phyloP scores from a whole-genome alignment of 2,888 invertebrate species.

The Troides helena region DNA sequence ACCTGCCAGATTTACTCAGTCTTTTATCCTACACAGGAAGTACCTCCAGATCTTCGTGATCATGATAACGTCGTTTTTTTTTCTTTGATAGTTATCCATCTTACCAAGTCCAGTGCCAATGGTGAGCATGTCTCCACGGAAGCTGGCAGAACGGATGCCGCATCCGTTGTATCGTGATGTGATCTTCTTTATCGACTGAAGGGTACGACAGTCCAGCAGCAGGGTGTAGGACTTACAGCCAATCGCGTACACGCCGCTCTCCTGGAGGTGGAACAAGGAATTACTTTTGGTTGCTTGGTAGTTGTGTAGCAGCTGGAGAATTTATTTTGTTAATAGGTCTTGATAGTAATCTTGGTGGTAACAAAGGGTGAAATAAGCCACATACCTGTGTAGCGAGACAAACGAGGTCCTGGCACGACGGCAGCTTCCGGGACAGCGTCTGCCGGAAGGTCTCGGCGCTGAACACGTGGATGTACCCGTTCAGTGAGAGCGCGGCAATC shows the following conservation, averaged over 20 bases:
- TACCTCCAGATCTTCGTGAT: not conserved
- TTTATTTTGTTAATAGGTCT: too few species aligned
- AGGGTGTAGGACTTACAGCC: slow-evolving; percentile 96
- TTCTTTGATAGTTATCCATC: not conserved
- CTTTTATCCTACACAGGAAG: too few species aligned
- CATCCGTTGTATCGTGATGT: slow-evolving; percentile 93
- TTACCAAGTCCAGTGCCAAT: slow-evolving; percentile 94
- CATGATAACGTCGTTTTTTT: not conserved
- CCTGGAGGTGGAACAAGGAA: slow-evolving; percentile 67
- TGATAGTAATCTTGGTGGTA: too few species aligned
- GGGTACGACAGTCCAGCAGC: slow-evolving; percentile 91
- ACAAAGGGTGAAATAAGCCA: not conserved
- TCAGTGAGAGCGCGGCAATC: slow-evolving; percentile 93
- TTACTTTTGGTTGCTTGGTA: too few species aligned
- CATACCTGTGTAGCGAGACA: slow-evolving; percentile 87
- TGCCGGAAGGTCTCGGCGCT: slow-evolving; percentile 93
- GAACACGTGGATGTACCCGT: slow-evolving; percentile 97
- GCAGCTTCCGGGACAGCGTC: slow-evolving; percentile 91
- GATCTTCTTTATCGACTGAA: slow-evolving; percentile 89
- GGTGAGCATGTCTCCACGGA: slow-evolving; percentile 93
- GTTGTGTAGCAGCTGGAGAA: too few species aligned
- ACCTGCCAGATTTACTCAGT: slow-evolving; percentile 59
- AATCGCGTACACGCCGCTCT: slow-evolving; percentile 93
- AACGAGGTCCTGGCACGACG: slow-evolving; percentile 95
- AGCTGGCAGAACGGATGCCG: slow-evolving; percentile 94